Conservation (phyloP, 92 coral and sea anemone genomes). For the Anthopleura xanthogrammica region DNA sequence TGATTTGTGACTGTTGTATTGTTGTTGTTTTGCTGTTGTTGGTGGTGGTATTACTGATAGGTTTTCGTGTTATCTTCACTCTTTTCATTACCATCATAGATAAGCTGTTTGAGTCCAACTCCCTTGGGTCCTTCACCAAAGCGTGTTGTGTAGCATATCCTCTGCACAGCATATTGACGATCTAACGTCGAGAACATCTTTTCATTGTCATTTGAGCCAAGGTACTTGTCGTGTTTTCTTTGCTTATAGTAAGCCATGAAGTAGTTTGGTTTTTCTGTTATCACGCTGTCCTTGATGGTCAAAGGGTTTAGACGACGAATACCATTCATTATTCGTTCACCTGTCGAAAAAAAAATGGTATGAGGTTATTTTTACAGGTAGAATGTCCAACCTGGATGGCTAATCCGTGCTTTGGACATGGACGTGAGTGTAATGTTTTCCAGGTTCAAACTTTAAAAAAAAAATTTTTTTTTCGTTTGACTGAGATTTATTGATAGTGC, state of each 20-base stretch:
- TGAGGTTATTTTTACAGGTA: neutral
- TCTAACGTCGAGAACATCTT: slow-evolving; percentile 40
- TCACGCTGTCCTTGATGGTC: slow-evolving; percentile 40
- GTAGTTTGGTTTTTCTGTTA: slow-evolving; percentile 52
- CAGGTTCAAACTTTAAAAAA: too few species aligned
- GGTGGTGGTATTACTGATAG: neutral
- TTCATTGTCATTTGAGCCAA: slow-evolving; percentile 24
- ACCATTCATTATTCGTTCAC: slow-evolving; percentile 31
- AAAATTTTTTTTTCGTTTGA: too few species aligned
- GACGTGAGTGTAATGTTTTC: too few species aligned
- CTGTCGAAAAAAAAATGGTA: neutral
- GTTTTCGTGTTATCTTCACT: too few species aligned
- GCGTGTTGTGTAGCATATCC: slow-evolving; percentile 37
- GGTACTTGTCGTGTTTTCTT: slow-evolving; percentile 32
- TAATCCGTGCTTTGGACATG: too few species aligned
- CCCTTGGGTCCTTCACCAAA: slow-evolving; percentile 60
- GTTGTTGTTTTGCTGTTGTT: neutral
- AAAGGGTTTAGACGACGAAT: slow-evolving; percentile 48
- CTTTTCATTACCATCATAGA: slow-evolving; percentile 33
- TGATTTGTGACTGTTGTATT: too few species aligned
- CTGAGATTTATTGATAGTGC: too few species aligned
- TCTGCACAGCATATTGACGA: slow-evolving; percentile 52
- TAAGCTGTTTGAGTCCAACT: slow-evolving; percentile 48
- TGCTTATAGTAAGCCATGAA: slow-evolving; percentile 70
- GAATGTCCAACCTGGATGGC: too few species aligned